phyloP scores from a whole-genome alignment of 2,888 invertebrate genomes.

The Lepidocyrtoides sp. region DNA sequence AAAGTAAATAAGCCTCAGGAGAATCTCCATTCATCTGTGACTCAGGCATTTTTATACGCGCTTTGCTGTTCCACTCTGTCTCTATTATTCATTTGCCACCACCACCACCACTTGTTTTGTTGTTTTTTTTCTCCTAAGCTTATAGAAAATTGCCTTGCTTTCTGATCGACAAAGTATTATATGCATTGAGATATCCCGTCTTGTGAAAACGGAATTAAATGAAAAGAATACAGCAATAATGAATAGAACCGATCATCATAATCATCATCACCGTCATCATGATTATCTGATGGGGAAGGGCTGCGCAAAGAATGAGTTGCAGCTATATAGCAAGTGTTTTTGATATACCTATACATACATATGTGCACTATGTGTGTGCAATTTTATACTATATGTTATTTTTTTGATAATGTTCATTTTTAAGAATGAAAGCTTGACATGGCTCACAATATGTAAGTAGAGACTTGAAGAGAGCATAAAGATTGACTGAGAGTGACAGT shows the following conservation, averaged over 20 bases:
- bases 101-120: conserved; percentile 11
- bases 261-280: not conserved
- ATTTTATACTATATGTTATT: too few species aligned
- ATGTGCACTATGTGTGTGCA: too few species aligned
- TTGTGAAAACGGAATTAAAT: conserved; percentile 32
- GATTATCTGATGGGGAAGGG: not conserved
- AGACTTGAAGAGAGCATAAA: not conserved
- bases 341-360: too few species aligned
- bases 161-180: not conserved
- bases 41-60: conserved; percentile 62
- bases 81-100: not conserved
- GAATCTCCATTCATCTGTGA: conserved; percentile 67
- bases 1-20: conserved; percentile 74
- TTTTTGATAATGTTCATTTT: conserved; percentile 39
- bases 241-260: conserved; percentile 24
- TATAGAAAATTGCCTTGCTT: conserved; percentile 27
- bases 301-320: not conserved
- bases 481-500: conserved; percentile 47
- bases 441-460: not conserved
- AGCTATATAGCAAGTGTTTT: too few species aligned
- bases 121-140: conserved; percentile 40
- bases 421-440: conserved; percentile 35
- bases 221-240: conserved; percentile 35
- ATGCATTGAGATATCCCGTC: conserved; percentile 4
- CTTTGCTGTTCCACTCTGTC: conserved; percentile 18